phyloP scores from a whole-genome alignment of 2,797 vertebrate genomes.

The Lateolabrax maculatus region DNA sequence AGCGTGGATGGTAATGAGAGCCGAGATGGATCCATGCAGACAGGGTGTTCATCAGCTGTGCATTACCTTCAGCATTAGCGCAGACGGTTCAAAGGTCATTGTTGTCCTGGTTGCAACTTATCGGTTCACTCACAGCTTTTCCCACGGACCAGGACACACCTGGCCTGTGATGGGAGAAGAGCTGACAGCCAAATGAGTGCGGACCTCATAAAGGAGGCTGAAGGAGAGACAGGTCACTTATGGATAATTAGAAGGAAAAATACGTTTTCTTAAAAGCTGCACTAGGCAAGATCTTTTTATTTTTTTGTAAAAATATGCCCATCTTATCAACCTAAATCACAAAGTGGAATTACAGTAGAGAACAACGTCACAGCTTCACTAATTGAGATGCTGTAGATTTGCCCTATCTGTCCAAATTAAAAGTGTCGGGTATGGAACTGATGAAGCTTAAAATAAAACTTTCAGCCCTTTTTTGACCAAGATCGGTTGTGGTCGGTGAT shows the following conservation, averaged over 20 bases:
- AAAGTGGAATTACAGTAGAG: conserved; percentile 25
- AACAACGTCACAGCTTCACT: conserved; percentile 24
- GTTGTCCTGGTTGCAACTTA: conserved; percentile 40
- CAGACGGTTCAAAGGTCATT: conserved; percentile 26
- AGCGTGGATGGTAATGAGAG: conserved; percentile 45
- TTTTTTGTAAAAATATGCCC: background rate
- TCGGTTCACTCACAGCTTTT: conserved; percentile 22
- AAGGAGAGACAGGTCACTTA: conserved; percentile 50
- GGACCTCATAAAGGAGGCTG: conserved; percentile 4
- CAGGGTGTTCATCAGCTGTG: conserved; percentile 48
- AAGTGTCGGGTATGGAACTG: background rate
- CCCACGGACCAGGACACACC: background rate
- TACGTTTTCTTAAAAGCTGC: conserved; percentile 6
- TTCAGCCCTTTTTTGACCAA: background rate
- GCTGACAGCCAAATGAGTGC: conserved; percentile 39
- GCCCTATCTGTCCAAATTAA: conserved; percentile 37
- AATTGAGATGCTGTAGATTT: conserved; percentile 61
- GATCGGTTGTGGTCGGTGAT: accelerated
- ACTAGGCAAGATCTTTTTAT: background rate
- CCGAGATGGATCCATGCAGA: conserved; percentile 39
- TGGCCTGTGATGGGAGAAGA: conserved; percentile 9
- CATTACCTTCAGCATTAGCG: conserved; percentile 56
- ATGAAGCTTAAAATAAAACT: conserved; percentile 3
- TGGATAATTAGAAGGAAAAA: conserved; percentile 48
- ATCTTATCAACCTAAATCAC: conserved; percentile 48